Percentiles rank a stretch among this genome's conserved stretches.
These are phyloP conservation scores for Oasisia sp. DNA, from an alignment of 2,888 invertebrate species.

Conservation along the genomic window DNA sequence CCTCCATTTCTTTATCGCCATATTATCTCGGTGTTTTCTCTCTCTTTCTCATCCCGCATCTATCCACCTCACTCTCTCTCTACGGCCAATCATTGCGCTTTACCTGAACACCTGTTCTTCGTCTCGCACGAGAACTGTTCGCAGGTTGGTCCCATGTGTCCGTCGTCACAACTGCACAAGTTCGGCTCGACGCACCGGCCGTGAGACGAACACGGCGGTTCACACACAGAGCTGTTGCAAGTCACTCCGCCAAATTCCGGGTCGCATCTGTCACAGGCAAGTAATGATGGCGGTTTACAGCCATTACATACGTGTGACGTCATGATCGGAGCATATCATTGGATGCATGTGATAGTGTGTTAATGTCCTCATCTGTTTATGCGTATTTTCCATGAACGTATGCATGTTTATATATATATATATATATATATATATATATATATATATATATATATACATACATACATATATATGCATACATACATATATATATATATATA, in stretches of 20 bases:
- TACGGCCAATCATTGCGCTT: neutral
- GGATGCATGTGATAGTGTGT: too few species aligned
- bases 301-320: too few species aligned
- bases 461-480: neutral
- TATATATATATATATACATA: neutral
- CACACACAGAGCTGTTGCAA: neutral
- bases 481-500: conserved; percentile 22
- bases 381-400: neutral
- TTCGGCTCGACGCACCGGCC: neutral
- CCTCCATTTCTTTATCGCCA: too few species aligned
- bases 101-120: neutral
- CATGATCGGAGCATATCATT: too few species aligned
- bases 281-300: neutral
- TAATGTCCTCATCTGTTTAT: too few species aligned
- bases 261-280: neutral
- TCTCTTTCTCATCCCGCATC: too few species aligned
- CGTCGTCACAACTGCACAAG: neutral
- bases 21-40: too few species aligned
- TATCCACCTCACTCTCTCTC: too few species aligned
- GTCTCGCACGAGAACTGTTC: neutral
- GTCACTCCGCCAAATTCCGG: neutral
- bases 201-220: neutral
- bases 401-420: neutral
- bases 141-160: neutral
- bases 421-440: conserved; percentile 21